Evolutionary conservation across 2,888 invertebrate species (phyloP), one percentile per base, ranked within the genome.

Genomic region (Exephanes ischioxanthus): DNA sequence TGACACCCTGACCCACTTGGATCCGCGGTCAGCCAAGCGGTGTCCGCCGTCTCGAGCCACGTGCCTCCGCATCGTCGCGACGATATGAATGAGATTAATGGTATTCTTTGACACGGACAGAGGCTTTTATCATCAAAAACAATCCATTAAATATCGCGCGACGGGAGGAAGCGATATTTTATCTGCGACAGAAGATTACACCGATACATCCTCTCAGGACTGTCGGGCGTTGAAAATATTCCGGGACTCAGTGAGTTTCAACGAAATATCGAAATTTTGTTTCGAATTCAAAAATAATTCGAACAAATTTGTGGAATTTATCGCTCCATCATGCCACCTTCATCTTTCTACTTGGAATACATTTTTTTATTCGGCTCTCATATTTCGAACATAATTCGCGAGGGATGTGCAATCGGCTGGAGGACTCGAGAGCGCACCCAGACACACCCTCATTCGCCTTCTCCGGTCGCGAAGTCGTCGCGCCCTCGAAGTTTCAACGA

Each of bases 1-100:
- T 80, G 73, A 75, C 75, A 80, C 51, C 68, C 80, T 80, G 80
- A 80, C 80, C 80, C 68, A 80, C 68, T 80, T 80, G 14, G 9
- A 48, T 16, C n/a, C 37, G 41, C 41, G 53, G 53, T 53, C 80
- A 67, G 72, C 19, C 19, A 55, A 73, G 72, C 71, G 63, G 48
- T 63, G 14, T 71, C 45, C 78, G 70, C 71, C 41, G 55, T 55
- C 22, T 68, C 68, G 53, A 5, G 48, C 67, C 55, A 77, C 77
- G 45, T 58, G 77, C 48, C 9, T 16, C 70, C 9, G 4, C 51
- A 53, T n/a, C 30, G 51, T 16, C 26, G 30, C 14, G 51, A n/a
- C 48, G 48, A 19, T 26, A 22, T 1, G 11, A 75, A 63, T 58
- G 68, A 68, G 68, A 78, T 78, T 78, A 41, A 78, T 78, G 45